phyloP scores from a whole-genome alignment of 2,797 vertebrate species.

The Anas bahamensis region DNA sequence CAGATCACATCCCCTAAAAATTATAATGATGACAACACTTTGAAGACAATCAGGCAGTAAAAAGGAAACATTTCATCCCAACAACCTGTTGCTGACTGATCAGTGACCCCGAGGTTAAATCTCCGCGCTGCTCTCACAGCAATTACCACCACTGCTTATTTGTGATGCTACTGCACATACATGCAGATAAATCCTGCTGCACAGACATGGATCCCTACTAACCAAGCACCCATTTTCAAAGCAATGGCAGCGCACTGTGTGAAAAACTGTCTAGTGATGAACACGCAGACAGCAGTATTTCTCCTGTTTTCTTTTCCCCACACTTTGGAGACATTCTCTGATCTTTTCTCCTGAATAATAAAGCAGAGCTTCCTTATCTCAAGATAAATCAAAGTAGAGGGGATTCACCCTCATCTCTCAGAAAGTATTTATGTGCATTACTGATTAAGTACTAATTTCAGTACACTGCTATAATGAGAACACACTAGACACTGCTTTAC shows the following conservation, averaged over 20 bases:
- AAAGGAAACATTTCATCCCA: background rate
- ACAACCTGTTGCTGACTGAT: background rate
- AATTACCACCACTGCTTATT: background rate
- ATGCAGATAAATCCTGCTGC: background rate
- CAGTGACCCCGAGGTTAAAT: background rate
- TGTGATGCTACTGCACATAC: background rate
- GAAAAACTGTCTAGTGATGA: background rate
- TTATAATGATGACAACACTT: rapidly evolving
- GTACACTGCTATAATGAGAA: background rate
- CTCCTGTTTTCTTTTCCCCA: background rate
- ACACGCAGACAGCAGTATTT: background rate
- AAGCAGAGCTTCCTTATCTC: background rate
- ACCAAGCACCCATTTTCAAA: background rate
- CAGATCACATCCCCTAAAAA: background rate
- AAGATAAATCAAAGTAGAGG: background rate
- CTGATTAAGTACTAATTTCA: background rate
- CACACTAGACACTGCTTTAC: background rate
- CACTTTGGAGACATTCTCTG: background rate
- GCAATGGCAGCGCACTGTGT: background rate
- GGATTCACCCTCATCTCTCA: background rate
- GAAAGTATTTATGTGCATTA: background rate
- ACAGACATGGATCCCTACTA: background rate
- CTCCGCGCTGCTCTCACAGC: background rate
- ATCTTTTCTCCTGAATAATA: background rate
- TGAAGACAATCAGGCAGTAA: background rate